Conservation (phyloP, 2,888 invertebrate genomes). For the Elysia crispata region DNA sequence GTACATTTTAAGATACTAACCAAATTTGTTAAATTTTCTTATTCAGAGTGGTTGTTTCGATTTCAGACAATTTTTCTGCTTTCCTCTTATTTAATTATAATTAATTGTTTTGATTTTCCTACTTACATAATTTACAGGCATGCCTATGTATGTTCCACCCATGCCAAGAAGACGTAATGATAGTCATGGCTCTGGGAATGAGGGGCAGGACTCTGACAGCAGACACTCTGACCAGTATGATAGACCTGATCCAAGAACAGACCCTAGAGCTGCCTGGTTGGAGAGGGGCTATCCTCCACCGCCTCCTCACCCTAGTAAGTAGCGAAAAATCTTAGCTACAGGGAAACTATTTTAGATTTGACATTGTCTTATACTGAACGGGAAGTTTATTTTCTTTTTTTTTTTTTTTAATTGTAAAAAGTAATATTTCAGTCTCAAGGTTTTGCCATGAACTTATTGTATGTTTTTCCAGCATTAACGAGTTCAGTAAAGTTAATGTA, state of each 20-base stretch:
- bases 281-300: slow-evolving; percentile 63
- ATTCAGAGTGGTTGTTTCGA: not conserved
- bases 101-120: no score
- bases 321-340: no score
- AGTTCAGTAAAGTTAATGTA: no score
- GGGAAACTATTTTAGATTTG: no score
- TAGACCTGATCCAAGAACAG: slow-evolving; percentile 53
- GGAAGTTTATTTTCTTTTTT: no score
- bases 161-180: slow-evolving; percentile 67
- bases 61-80: no score
- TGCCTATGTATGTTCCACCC: slow-evolving; percentile 72
- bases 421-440: no score
- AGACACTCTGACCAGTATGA: slow-evolving; percentile 66
- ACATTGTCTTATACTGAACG: no score
- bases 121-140: slow-evolving; percentile 56
- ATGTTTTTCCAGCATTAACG: no score
- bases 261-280: slow-evolving; percentile 61
- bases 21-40: not conserved
- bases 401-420: no score
- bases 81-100: no score
- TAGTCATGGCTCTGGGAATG: slow-evolving; percentile 71
- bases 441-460: no score
- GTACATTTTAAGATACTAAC: not conserved
- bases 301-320: slow-evolving; percentile 58
- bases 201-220: slow-evolving; percentile 60